Conservation (phyloP, 2,888 invertebrate species). For the Phragmatobia fuliginosa region DNA sequence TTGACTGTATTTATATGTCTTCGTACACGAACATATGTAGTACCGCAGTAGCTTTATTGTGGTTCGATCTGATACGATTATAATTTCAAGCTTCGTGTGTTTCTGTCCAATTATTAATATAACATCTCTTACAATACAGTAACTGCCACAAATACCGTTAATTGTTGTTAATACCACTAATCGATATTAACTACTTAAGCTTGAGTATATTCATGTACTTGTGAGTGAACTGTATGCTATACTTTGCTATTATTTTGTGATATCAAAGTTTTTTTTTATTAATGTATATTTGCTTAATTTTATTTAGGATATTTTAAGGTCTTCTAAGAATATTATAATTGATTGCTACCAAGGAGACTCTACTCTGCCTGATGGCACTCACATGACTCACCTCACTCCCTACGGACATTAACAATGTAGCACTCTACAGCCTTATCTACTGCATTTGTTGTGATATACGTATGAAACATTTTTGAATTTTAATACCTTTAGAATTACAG, state of each 20-base stretch:
- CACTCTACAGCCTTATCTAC: too few relatives aligned
- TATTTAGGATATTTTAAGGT: not conserved
- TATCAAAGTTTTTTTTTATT: not conserved
- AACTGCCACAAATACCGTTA: not conserved
- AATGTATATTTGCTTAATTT: not conserved
- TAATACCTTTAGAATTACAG: too few relatives aligned
- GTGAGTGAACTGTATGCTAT: not conserved
- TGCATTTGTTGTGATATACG: too few relatives aligned
- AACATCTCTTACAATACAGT: not conserved
- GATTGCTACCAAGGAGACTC: too few relatives aligned
- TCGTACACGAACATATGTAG: conserved; percentile 1
- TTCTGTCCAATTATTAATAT: conserved; percentile 3
- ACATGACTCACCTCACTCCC: too few relatives aligned
- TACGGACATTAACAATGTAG: too few relatives aligned
- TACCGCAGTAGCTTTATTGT: not conserved
- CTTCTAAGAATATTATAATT: too few relatives aligned
- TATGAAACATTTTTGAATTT: too few relatives aligned
- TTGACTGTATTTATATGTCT: conserved; percentile 9
- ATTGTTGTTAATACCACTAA: not conserved
- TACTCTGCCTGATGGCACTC: too few relatives aligned
- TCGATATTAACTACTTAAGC: not conserved
- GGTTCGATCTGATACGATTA: conserved; percentile 2
- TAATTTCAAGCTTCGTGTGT: not conserved
- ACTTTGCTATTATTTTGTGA: not conserved
- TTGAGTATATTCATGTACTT: not conserved